Conservation (phyloP, 2,797 vertebrate genomes). For the Cottoperca gobio region DNA sequence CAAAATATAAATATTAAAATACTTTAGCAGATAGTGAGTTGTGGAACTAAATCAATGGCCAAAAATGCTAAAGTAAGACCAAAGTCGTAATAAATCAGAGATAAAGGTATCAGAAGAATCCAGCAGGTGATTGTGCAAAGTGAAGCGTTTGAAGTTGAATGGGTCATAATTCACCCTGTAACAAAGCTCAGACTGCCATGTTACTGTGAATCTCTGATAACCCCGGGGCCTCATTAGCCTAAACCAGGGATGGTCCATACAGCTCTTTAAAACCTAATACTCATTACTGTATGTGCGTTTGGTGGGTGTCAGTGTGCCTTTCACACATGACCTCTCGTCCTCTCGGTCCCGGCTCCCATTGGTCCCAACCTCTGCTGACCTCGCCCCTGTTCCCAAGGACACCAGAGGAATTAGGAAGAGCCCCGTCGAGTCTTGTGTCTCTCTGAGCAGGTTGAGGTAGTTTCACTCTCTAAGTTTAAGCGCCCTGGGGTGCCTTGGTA, state of each 20-base stretch:
- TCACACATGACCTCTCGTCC: constrained; percentile 67
- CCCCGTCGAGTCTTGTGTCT: constrained; percentile 23
- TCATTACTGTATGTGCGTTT: constrained; percentile 52
- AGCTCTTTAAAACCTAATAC: constrained; percentile 65
- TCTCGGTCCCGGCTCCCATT: constrained; percentile 40
- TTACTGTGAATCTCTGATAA: constrained; percentile 74
- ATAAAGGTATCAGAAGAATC: not conserved
- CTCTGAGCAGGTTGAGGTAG: constrained; percentile 9
- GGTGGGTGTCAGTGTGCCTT: constrained; percentile 31
- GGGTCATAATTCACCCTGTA: constrained; percentile 21
- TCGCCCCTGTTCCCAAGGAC: constrained; percentile 67
- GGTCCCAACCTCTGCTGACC: constrained; percentile 68
- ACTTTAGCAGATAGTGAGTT: not conserved
- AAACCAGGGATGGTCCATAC: constrained; percentile 51
- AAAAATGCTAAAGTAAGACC: too few relatives aligned
- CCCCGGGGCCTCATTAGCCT: constrained; percentile 77
- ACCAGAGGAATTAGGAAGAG: constrained; percentile 54
- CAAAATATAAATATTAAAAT: constrained; percentile 4
- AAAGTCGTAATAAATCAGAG: not conserved
- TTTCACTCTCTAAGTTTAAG: constrained; percentile 21
- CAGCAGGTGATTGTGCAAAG: constrained; percentile 12
- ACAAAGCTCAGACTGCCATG: constrained; percentile 34
- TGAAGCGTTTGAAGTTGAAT: constrained; percentile 37
- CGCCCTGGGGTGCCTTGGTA: not conserved
- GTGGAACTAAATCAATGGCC: constrained; percentile 3